Evolutionary conservation across 1,140 invertebrate genomes (phyloP).

Genomic region (Cherax destructor): DNA sequence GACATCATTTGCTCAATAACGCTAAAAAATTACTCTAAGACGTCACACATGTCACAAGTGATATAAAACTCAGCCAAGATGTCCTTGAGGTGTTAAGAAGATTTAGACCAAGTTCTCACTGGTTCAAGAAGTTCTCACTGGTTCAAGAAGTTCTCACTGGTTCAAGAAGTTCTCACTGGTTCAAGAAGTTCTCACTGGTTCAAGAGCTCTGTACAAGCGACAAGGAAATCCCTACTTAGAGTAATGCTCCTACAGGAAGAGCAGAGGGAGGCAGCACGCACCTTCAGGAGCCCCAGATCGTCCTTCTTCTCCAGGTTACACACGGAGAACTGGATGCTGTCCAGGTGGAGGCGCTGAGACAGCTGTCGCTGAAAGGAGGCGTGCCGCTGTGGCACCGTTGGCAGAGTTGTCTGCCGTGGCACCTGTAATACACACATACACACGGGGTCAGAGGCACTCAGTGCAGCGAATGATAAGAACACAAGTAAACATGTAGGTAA

Average conservation of each 20-base stretch:
- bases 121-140: too few relatives aligned
- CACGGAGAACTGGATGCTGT: constrained; percentile 86
- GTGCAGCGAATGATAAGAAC: too few relatives aligned
- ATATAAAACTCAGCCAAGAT: too few relatives aligned
- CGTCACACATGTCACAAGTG: too few relatives aligned
- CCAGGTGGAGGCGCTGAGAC: constrained; percentile 84
- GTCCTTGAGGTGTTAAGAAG: too few relatives aligned
- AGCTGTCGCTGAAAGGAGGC: constrained; percentile 87
- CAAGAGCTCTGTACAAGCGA: background rate
- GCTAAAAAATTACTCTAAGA: too few relatives aligned
- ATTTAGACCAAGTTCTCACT: background rate
- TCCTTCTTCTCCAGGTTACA: constrained; percentile 81
- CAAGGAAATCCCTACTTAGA: background rate
- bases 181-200: background rate
- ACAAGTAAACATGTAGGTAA: too few relatives aligned
- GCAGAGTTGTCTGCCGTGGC: constrained; percentile 86
- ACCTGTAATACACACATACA: constrained; percentile 77
- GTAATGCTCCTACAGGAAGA: background rate
- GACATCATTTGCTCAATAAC: too few relatives aligned
- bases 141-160: too few relatives aligned
- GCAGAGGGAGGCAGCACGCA: constrained; percentile 73
- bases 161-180: too few relatives aligned
- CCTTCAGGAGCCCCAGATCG: constrained; percentile 83
- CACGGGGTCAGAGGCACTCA: background rate
- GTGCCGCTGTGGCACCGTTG: constrained; percentile 86